Conservation (phyloP, 2,113 vertebrate species). For the Actenoides hombroni region DNA sequence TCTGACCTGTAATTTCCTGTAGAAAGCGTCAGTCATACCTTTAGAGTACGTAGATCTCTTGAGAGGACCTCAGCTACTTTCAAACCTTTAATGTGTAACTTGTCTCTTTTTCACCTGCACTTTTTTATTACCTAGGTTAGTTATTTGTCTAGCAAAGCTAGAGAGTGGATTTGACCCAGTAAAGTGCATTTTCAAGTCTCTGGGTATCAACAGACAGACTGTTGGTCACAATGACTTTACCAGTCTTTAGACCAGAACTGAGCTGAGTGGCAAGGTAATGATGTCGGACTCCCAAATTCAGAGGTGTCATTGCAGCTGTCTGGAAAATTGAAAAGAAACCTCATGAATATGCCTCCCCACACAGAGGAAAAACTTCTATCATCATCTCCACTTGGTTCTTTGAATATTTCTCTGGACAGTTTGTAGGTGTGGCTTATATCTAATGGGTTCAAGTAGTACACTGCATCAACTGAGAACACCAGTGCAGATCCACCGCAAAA, state of each 20-base stretch:
- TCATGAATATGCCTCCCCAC: not conserved
- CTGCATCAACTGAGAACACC: not conserved
- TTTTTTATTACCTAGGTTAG: not conserved
- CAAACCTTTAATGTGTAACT: not conserved
- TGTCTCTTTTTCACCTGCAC: not conserved
- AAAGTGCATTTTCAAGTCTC: not conserved
- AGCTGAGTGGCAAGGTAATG: not conserved
- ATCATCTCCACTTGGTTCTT: not conserved
- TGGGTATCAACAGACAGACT: not conserved
- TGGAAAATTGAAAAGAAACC: not conserved
- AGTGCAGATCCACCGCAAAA: not conserved
- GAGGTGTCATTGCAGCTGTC: not conserved
- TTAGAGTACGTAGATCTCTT: not conserved
- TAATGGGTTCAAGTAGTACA: not conserved
- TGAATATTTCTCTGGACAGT: not conserved
- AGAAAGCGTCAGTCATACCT: not conserved
- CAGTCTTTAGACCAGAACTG: not conserved
- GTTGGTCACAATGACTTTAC: not conserved
- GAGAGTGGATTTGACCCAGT: not conserved
- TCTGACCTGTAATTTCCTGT: not conserved
- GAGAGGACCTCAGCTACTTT: not conserved
- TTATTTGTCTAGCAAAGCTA: not conserved
- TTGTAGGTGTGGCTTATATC: not conserved
- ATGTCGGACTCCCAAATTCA: not conserved
- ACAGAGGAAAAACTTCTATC: not conserved